Conservation (phyloP, 2,113 vertebrate genomes). For the Copsychus sechellarum region DNA sequence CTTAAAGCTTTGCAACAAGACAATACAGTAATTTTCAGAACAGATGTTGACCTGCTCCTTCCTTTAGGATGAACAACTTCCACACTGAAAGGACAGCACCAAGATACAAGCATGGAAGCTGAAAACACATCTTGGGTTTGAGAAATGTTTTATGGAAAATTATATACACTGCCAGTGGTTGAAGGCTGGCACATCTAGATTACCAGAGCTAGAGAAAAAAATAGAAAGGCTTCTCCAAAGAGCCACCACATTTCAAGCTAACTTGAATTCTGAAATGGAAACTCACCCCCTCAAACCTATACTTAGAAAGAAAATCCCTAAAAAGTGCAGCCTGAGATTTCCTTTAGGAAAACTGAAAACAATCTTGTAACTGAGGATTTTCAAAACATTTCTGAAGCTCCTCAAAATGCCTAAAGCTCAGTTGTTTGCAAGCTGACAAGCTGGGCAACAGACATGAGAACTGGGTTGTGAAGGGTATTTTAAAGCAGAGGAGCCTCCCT, state of each 20-base stretch:
- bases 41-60: background rate
- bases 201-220: background rate
- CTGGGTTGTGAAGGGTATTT: background rate
- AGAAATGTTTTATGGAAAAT: background rate
- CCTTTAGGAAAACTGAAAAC: slow-evolving; percentile 9
- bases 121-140: background rate
- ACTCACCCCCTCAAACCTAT: slow-evolving; percentile 13
- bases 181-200: background rate
- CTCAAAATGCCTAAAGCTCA: background rate
- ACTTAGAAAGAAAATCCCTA: slow-evolving; percentile 13
- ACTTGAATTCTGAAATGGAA: slow-evolving; percentile 31
- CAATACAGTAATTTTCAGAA: background rate
- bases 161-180: background rate
- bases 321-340: slow-evolving; percentile 4
- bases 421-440: background rate
- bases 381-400: background rate
- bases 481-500: background rate
- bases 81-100: background rate
- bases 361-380: background rate
- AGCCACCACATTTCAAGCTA: background rate
- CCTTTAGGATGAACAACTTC: background rate
- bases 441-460: background rate
- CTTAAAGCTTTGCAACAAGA: background rate
- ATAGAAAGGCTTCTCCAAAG: background rate
- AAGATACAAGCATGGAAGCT: background rate